Evolutionary conservation across 2,113 vertebrate species (phyloP).

Genomic region (Pantherophis guttatus): DNA sequence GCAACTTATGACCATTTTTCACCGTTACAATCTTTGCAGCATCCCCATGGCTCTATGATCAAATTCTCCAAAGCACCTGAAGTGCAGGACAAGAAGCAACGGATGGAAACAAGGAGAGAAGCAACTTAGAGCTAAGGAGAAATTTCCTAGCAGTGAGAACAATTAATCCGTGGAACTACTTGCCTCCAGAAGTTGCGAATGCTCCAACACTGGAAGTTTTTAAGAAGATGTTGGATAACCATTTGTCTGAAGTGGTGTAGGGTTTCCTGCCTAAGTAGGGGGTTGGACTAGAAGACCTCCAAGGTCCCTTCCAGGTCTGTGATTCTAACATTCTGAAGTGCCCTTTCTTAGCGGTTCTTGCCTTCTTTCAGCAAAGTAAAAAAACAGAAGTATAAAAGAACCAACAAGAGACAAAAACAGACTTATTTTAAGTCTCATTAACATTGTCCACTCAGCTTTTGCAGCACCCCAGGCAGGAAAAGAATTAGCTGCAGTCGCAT

Average conservation of each 20-base stretch:
- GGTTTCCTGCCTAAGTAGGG: background rate
- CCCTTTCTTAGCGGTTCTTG: background rate
- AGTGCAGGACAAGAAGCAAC: too few species aligned
- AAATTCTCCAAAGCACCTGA: too few species aligned
- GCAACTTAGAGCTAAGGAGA: too few species aligned
- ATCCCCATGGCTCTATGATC: too few species aligned
- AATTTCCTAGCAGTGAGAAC: too few species aligned
- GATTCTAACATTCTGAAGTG: background rate
- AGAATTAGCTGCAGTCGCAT: background rate
- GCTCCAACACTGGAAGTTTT: too few species aligned
- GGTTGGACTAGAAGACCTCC: background rate
- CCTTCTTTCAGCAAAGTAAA: background rate
- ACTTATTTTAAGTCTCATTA: background rate
- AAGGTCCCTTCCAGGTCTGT: background rate
- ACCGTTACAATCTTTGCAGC: too few species aligned
- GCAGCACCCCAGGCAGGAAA: background rate
- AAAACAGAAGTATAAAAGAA: background rate
- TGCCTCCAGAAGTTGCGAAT: too few species aligned
- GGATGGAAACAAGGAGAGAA: too few species aligned
- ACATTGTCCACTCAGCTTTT: background rate
- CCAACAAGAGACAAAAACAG: background rate
- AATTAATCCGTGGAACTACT: too few species aligned
- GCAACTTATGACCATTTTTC: too few species aligned
- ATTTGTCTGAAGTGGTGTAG: too few species aligned
- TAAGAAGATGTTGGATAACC: background rate